Conservation (phyloP, 1,140 invertebrate species). For the Antheraea mylitta region DNA sequence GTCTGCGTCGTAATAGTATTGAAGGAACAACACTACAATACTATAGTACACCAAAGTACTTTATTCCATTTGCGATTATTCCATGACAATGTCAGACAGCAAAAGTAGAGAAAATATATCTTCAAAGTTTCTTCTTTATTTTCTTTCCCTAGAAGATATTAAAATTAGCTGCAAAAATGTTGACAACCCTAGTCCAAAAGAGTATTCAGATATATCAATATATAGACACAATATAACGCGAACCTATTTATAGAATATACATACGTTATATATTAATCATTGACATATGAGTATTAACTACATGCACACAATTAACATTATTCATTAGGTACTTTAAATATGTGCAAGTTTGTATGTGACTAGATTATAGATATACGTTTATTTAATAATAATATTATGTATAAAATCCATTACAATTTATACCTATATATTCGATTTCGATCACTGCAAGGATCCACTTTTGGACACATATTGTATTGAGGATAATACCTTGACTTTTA, state of each 20-base stretch:
- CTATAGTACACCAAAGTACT: no score
- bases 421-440: constrained; percentile 58
- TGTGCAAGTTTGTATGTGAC: constrained; percentile 77
- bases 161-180: no score
- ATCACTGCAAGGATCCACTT: constrained; percentile 79
- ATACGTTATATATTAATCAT: constrained; percentile 29
- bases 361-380: constrained; percentile 74
- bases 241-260: constrained; percentile 30
- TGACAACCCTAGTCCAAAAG: no score
- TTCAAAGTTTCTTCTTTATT: no score
- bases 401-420: constrained; percentile 68
- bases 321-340: constrained; percentile 51
- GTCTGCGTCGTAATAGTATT: no score
- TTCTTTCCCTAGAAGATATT: no score
- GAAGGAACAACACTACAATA: no score
- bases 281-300: constrained; percentile 72
- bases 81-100: no score
- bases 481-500: constrained; percentile 62
- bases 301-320: constrained; percentile 56
- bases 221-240: constrained; percentile 56
- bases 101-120: no score
- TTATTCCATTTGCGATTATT: no score
- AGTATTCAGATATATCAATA: constrained; percentile 26
- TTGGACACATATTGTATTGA: constrained; percentile 67
- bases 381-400: constrained; percentile 40